Conservation (phyloP, 1,140 invertebrate species). For the Dinoponera quadriceps region DNA sequence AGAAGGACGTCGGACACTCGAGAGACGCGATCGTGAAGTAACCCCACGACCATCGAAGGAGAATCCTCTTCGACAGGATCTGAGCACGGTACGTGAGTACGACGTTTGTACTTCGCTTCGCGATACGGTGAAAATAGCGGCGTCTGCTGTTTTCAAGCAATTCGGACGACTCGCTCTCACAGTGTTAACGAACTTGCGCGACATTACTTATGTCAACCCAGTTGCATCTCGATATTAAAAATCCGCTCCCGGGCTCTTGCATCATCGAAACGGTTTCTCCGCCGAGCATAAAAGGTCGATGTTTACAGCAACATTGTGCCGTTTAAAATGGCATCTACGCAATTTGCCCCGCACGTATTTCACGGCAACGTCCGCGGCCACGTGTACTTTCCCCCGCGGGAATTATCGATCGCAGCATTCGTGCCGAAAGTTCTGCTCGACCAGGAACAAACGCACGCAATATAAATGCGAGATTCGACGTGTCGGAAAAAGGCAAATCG, state of each 20-base stretch:
- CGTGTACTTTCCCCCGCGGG: neutral
- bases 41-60: neutral
- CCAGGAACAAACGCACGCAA: too few species aligned
- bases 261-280: conserved; percentile 13
- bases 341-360: neutral
- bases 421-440: neutral
- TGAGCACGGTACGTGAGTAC: conserved; percentile 27
- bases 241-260: neutral
- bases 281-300: neutral
- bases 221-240: conserved; percentile 10
- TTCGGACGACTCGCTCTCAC: neutral
- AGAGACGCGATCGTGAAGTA: conserved; percentile 20
- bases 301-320: conserved; percentile 36
- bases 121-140: neutral
- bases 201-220: neutral
- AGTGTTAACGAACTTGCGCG: neutral
- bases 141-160: neutral
- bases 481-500: too few species aligned
- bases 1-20: conserved; percentile 78
- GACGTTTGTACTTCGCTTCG: too few species aligned
- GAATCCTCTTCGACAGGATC: neutral
- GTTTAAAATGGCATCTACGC: neutral
- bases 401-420: neutral
- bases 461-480: too few species aligned
- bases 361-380: neutral